These are phyloP conservation scores for Oconnorella tubifera DNA, from an alignment of 2,888 invertebrate genomes.

Conservation along the genomic window DNA sequence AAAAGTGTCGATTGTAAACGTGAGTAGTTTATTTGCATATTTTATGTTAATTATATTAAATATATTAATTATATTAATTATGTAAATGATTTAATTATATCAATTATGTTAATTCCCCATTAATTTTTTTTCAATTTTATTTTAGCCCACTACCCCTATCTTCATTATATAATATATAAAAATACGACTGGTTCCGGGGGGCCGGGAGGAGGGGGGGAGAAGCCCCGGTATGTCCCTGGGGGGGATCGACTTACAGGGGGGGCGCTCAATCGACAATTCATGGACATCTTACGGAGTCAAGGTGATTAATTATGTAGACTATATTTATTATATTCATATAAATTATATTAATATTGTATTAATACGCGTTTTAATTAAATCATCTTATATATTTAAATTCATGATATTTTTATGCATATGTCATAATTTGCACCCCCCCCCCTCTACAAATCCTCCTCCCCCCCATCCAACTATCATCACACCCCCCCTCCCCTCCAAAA, in stretches of 20 bases:
- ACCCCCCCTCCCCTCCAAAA: too few relatives aligned
- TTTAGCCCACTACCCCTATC: slow-evolving; percentile 12
- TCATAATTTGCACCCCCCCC: too few relatives aligned
- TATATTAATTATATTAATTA: too few relatives aligned
- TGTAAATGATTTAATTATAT: not conserved
- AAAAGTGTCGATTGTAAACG: slow-evolving; percentile 40
- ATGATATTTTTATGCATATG: too few relatives aligned
- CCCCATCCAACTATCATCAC: too few relatives aligned
- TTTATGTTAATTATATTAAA: too few relatives aligned
- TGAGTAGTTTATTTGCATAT: slow-evolving; percentile 34
- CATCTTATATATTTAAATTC: too few relatives aligned
- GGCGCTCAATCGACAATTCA: slow-evolving; percentile 7
- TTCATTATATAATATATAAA: slow-evolving; percentile 15
- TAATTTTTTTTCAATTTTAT: slow-evolving; percentile 4
- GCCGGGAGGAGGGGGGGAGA: not conserved
- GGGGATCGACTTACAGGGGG: not conserved
- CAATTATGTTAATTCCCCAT: not conserved
- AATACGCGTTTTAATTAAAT: too few relatives aligned
- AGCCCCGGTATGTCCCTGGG: not conserved
- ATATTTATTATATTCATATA: too few relatives aligned
- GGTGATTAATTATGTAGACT: too few relatives aligned
- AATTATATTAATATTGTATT: too few relatives aligned
- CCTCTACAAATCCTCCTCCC: too few relatives aligned
- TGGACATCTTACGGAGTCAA: slow-evolving; percentile 11
- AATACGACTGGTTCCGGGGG: not conserved